Percentiles rank a stretch among this genome's conserved stretches.
phyloP scores from a whole-genome alignment of 1,140 invertebrate genomes.

The Panagrolaimus sp. region DNA sequence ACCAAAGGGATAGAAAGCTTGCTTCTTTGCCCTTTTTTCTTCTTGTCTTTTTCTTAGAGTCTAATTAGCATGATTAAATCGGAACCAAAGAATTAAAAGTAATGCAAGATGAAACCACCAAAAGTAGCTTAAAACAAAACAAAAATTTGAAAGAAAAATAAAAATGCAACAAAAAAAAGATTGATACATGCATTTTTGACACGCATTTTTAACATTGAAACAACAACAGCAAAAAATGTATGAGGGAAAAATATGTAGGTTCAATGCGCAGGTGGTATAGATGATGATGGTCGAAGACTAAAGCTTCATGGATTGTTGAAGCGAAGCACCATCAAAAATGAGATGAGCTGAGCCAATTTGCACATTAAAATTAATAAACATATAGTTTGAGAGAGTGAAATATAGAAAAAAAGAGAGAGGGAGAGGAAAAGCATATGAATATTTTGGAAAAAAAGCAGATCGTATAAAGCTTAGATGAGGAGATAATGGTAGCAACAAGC shows the following conservation, averaged over 20 bases:
- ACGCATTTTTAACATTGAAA: conserved; percentile 1
- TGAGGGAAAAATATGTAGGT: background rate
- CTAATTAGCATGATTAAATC: too few species aligned
- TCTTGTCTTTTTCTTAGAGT: too few species aligned
- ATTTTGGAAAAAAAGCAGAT: background rate
- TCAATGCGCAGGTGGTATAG: conserved; percentile 11
- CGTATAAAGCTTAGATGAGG: background rate
- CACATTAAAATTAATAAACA: conserved; percentile 14
- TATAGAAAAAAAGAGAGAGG: too few species aligned
- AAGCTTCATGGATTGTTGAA: conserved; percentile 1
- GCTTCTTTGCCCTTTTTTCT: too few species aligned
- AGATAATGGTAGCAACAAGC: conserved; percentile 11
- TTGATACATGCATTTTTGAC: conserved; percentile 13
- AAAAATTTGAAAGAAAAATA: too few species aligned
- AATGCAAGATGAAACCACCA: too few species aligned
- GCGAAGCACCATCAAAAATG: background rate
- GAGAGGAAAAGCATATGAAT: background rate
- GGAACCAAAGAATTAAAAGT: too few species aligned
- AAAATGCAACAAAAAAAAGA: background rate
- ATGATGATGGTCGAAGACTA: background rate
- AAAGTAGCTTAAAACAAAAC: too few species aligned
- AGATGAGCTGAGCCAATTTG: conserved; percentile 6
- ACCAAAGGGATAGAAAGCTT: too few species aligned
- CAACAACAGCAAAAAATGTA: background rate
- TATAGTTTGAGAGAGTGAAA: background rate